Evolutionary conservation across 1,140 invertebrate genomes (phyloP), one percentile per base, ranked within the genome.

Genomic region (Leptopilina boulardi): DNA sequence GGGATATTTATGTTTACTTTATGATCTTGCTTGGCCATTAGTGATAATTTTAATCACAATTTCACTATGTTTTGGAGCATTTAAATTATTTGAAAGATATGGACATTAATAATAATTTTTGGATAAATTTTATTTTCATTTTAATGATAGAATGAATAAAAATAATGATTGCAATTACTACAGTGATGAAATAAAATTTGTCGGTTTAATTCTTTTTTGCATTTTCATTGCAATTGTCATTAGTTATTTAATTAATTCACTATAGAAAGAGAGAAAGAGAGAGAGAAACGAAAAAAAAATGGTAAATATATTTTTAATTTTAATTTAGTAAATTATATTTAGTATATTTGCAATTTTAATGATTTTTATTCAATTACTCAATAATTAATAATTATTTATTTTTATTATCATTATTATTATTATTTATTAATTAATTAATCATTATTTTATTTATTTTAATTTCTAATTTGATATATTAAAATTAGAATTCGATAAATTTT

Each of bases 11-110:
- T 38, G 34, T 38, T 66, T 11, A 4, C 15, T 30, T 30, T 6
- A 30, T 38, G 77, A 80, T 44, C 56, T 78, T 8, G 1, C 44
- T 18, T 80, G 77, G 79, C 66, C 79, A 3, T 8, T 80, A 56
- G 34, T 34, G 11, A 42, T 80, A 13, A 70, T 80, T 38, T 21
- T 73, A 47, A 42, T 78, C 6, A 42, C 19, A 10, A 70, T 75
- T 38, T 9, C 34, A 19, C 44, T 80, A 42, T 78, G 19, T 19
- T 66, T 80, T 30, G 59, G 59, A 30, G 26, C 21, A n/a, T 66
- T 66, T 5, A 66, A 66, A n/a, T 34, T 66, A 15, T 30, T 30
- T 5, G 21, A 34, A n/a, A 66, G 15, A 66, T 5, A 30, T 30
- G 15, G 21, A 34, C 5, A 15, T 30, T 66, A 4, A 66, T 3